These are phyloP conservation scores for Fopius arisanus DNA, from an alignment of 1,140 invertebrate genomes.

Conservation along the genomic window DNA sequence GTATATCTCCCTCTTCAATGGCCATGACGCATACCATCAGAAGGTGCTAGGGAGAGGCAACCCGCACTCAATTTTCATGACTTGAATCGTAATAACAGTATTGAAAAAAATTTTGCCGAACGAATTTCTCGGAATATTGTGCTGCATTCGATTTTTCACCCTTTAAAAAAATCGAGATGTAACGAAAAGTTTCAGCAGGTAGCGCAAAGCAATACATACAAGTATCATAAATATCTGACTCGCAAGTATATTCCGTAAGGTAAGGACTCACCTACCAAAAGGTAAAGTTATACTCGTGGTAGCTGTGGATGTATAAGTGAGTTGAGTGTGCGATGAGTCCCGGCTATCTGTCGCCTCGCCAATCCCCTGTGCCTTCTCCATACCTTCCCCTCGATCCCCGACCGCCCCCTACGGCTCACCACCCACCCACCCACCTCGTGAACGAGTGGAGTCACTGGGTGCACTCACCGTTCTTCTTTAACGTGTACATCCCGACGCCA, in stretches of 20 bases:
- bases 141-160: no score
- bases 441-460: conserved; percentile 17
- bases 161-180: no score
- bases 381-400: neutral
- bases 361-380: conserved; percentile 37
- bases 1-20: conserved; percentile 2
- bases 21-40: conserved; percentile 1
- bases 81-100: neutral
- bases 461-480: conserved; percentile 42
- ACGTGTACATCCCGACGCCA: conserved; percentile 31
- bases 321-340: conserved; percentile 32
- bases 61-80: neutral
- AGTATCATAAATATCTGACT: conserved; percentile 31
- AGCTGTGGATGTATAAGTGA: conserved; percentile 33
- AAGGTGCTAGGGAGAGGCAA: neutral
- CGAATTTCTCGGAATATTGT: no score
- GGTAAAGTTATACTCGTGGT: conserved; percentile 11
- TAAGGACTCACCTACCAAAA: neutral
- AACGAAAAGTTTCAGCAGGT: conserved; percentile 18
- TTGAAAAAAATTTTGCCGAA: no score
- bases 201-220: neutral
- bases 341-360: conserved; percentile 28
- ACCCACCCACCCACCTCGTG: neutral
- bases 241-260: neutral
- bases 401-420: no score